Percentiles rank a stretch among this genome's conserved stretches.
Conservation (phyloP, 2,113 vertebrate genomes). For the Cochlearius cochlearius region DNA sequence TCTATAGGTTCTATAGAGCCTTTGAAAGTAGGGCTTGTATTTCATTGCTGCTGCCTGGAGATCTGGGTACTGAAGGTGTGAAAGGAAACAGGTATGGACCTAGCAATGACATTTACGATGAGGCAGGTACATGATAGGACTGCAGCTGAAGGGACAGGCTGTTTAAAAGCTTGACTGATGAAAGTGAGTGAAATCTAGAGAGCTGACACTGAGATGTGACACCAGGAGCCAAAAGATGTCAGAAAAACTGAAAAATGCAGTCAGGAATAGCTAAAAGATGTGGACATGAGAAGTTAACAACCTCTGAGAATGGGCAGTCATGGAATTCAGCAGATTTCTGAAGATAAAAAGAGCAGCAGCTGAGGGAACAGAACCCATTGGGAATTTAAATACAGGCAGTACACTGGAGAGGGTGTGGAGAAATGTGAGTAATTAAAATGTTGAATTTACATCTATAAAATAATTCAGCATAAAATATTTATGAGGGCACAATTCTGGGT, state of each 20-base stretch:
- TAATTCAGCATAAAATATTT: background rate
- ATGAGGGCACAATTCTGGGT: background rate
- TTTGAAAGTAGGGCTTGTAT: background rate
- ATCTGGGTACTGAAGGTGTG: background rate
- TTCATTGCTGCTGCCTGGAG: background rate
- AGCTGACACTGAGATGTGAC: background rate
- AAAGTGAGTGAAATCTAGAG: constrained; percentile 37
- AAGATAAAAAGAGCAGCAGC: constrained; percentile 18
- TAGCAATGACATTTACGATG: constrained; percentile 1
- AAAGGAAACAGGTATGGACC: background rate
- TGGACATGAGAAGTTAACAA: background rate
- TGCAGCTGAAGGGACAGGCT: background rate
- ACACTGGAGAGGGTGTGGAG: background rate
- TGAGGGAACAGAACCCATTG: background rate
- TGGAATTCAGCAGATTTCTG: constrained; percentile 31
- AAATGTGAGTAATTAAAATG: constrained; percentile 11
- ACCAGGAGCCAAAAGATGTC: background rate
- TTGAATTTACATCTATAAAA: background rate
- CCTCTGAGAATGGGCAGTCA: background rate
- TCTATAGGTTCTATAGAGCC: background rate
- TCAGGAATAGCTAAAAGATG: constrained; percentile 30
- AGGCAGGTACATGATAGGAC: background rate
- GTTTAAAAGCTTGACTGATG: constrained; percentile 35
- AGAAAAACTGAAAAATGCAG: constrained; percentile 19
- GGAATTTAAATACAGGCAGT: constrained; percentile 2